Conservation (phyloP, 2,888 invertebrate species). For the Sericinus montela region DNA sequence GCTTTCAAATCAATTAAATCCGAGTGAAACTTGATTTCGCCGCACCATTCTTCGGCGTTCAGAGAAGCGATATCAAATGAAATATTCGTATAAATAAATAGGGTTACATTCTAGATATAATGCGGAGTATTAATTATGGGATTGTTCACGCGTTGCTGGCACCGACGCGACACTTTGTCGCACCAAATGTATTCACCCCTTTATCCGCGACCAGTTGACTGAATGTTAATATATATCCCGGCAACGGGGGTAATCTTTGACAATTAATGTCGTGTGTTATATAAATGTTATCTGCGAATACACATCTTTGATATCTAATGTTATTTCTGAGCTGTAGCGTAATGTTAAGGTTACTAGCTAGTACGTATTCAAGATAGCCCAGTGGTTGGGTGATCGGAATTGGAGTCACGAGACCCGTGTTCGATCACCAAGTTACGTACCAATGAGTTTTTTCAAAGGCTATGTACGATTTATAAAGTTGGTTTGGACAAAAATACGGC, state of each 20-base stretch:
- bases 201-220: constrained; percentile 60
- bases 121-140: constrained; percentile 65
- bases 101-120: constrained; percentile 25
- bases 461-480: no score
- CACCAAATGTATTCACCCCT: constrained; percentile 69
- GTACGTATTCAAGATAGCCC: no score
- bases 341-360: no score
- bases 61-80: constrained; percentile 7
- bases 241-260: constrained; percentile 55
- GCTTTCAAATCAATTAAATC: no score
- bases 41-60: background rate
- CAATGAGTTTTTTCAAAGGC: no score
- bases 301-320: no score
- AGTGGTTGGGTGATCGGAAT: no score
- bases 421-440: no score
- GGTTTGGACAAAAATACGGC: no score
- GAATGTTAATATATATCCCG: constrained; percentile 59
- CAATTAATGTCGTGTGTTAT: constrained; percentile 50
- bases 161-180: constrained; percentile 53
- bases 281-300: constrained; percentile 8
- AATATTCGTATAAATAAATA: constrained; percentile 16
- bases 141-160: constrained; percentile 66
- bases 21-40: no score
- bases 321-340: no score
- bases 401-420: no score